A percentile compares a stretch with the other conserved stretches of the same genome.
phyloP scores from a whole-genome alignment of 2,113 vertebrate genomes.

The Dasyurus viverrinus region DNA sequence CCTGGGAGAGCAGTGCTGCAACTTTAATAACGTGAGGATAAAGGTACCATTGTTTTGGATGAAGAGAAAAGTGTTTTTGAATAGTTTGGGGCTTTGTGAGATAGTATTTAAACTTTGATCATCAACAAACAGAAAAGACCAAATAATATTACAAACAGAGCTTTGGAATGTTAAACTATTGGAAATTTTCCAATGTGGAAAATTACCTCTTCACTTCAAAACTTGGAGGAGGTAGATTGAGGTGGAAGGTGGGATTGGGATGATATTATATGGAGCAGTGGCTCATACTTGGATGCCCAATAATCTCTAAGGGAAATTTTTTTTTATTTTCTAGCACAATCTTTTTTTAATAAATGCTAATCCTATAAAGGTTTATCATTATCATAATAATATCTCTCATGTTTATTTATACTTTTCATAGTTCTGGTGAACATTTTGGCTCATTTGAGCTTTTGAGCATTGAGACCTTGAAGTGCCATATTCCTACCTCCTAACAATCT shows the following conservation, averaged over 20 bases:
- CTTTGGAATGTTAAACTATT: not conserved
- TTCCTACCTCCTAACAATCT: not conserved
- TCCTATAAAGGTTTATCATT: not conserved
- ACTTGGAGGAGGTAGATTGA: rapidly evolving
- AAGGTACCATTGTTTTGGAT: rapidly evolving
- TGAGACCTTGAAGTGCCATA: not conserved
- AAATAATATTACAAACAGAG: rapidly evolving
- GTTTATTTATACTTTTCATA: not conserved
- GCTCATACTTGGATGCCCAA: not conserved
- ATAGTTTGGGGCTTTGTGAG: not conserved
- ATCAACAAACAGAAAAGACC: not conserved
- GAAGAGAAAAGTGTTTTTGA: not conserved
- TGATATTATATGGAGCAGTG: not conserved
- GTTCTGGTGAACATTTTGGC: not conserved
- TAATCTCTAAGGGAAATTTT: not conserved
- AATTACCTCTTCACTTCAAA: not conserved
- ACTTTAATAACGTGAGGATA: rapidly evolving
- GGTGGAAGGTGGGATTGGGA: rapidly evolving
- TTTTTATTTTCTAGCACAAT: not conserved
- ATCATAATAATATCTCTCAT: not conserved
- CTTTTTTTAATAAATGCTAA: not conserved
- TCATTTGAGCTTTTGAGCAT: not conserved
- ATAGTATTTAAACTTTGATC: not conserved
- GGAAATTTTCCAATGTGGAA: not conserved
- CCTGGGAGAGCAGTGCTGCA: not conserved